These are phyloP conservation scores for Alces alces DNA, from an alignment of 2,113 vertebrate species.

Conservation along the genomic window DNA sequence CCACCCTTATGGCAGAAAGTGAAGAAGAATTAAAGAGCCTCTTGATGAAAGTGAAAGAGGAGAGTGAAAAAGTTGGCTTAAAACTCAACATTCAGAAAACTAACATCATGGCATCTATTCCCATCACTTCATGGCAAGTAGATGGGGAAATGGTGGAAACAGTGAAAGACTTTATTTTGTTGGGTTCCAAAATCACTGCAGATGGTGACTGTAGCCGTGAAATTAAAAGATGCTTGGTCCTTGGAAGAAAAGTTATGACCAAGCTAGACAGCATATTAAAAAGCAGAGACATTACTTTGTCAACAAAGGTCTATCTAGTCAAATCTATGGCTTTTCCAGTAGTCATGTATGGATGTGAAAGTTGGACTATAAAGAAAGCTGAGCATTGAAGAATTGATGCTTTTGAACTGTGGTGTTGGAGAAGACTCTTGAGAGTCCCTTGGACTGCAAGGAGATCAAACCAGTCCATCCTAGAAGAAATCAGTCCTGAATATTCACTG, in stretches of 20 bases:
- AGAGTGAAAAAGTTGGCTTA: background rate
- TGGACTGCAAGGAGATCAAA: background rate
- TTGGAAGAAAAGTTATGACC: background rate
- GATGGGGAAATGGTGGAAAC: background rate
- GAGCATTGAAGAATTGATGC: background rate
- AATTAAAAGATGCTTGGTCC: background rate
- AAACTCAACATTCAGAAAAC: background rate
- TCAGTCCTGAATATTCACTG: background rate
- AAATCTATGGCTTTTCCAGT: background rate
- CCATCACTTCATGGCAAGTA: background rate
- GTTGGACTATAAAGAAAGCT: background rate
- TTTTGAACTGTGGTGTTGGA: background rate
- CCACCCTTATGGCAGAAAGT: background rate
- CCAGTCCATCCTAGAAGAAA: background rate
- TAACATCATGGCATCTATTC: background rate
- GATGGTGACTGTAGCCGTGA: background rate
- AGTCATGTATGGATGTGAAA: background rate
- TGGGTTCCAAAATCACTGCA: background rate
- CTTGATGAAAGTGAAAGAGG: background rate
- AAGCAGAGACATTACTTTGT: background rate
- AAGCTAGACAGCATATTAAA: background rate
- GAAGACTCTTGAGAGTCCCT: background rate
- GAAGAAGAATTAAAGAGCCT: background rate
- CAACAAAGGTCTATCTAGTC: background rate
- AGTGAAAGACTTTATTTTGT: background rate